Percentiles rank a stretch among this genome's conserved stretches.
Evolutionary conservation across 2,888 invertebrate genomes (phyloP).

Genomic region (Polietes domitor): DNA sequence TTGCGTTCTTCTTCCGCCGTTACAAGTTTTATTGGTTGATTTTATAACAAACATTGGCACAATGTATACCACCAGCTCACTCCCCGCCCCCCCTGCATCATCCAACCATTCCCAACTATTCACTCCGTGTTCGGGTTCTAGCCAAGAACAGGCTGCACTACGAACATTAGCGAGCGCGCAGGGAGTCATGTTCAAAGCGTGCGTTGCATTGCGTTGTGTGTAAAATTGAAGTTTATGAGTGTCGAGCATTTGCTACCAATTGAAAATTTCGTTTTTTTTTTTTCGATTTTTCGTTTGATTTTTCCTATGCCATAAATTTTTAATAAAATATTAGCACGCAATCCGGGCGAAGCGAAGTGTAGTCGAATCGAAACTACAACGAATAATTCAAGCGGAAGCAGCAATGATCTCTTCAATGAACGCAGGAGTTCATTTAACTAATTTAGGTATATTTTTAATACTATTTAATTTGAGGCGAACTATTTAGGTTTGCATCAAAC

Average conservation of each 20-base stretch:
- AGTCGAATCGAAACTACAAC: no score
- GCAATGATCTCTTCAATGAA: not conserved
- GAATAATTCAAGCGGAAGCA: not conserved
- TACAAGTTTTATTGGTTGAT: conserved; percentile 59
- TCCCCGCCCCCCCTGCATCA: no score
- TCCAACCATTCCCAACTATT: no score
- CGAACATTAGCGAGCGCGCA: not conserved
- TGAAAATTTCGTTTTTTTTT: conserved; percentile 69
- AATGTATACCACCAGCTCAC: conserved; percentile 23
- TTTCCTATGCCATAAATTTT: conserved; percentile 68
- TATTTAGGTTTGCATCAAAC: no score
- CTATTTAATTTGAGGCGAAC: no score
- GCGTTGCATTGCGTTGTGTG: conserved; percentile 44
- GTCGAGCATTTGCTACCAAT: conserved; percentile 72
- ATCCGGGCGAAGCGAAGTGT: conserved; percentile 37
- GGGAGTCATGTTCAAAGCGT: not conserved
- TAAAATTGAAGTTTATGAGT: conserved; percentile 69
- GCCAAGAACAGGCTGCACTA: not conserved
- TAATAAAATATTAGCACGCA: conserved; percentile 77
- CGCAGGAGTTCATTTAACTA: no score
- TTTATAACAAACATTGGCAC: conserved; percentile 57
- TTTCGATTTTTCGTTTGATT: not conserved
- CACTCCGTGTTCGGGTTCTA: not conserved
- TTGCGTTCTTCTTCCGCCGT: not conserved
- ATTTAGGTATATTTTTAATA: no score